phyloP scores from a whole-genome alignment of 2,113 vertebrate genomes.

The Xenus cinereus region DNA sequence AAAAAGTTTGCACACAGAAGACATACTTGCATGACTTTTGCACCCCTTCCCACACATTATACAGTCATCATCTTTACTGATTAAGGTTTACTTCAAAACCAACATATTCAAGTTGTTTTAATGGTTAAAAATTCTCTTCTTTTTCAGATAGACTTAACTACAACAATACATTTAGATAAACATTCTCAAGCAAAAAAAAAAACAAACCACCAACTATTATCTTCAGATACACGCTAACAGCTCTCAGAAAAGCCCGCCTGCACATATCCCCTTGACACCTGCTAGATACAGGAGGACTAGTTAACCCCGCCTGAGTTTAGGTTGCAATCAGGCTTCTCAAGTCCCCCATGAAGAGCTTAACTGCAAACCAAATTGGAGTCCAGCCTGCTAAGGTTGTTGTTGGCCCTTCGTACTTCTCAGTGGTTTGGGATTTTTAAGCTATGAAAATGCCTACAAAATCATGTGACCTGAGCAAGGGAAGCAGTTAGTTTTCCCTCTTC shows the following conservation, averaged over 20 bases:
- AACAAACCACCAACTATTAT: background rate
- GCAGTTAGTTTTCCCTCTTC: background rate
- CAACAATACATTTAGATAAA: background rate
- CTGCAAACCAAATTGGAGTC: background rate
- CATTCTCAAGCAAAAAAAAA: too few relatives aligned
- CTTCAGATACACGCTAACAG: background rate
- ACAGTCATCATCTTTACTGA: background rate
- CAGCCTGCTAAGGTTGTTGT: background rate
- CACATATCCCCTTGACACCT: background rate
- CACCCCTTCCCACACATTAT: background rate
- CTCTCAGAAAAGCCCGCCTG: background rate
- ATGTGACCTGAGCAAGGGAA: background rate
- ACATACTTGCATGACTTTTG: background rate
- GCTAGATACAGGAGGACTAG: background rate
- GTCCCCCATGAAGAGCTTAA: background rate
- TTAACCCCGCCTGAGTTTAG: background rate
- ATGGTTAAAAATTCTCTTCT: background rate
- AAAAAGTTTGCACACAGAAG: background rate
- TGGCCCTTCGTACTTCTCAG: background rate
- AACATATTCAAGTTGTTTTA: background rate
- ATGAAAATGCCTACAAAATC: background rate
- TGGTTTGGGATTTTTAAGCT: background rate
- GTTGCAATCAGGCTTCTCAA: background rate
- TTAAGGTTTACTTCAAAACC: background rate
- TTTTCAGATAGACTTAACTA: background rate